These are phyloP conservation scores for Suncus etruscus DNA, from an alignment of 2,113 vertebrate species.

Conservation along the genomic window DNA sequence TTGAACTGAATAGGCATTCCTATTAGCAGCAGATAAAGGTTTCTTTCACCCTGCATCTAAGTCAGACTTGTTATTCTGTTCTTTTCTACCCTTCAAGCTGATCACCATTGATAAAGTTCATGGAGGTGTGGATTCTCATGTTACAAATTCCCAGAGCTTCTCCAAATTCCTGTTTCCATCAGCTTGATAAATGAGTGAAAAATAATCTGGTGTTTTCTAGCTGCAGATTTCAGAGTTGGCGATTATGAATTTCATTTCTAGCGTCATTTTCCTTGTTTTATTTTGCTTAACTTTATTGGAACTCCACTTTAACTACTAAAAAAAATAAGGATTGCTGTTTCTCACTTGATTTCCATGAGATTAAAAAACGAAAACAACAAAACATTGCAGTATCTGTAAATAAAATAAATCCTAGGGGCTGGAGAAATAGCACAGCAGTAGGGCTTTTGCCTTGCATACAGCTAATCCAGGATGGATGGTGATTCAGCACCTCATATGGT, in stretches of 20 bases:
- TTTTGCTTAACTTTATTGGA: constrained; percentile 33
- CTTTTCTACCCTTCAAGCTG: not conserved
- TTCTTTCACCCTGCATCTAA: too few relatives aligned
- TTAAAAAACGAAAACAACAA: too few relatives aligned
- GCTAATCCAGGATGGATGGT: too few relatives aligned
- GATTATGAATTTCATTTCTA: not conserved
- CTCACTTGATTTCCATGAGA: not conserved
- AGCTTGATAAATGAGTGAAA: not conserved
- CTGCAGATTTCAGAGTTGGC: constrained; percentile 29
- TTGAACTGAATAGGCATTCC: too few relatives aligned
- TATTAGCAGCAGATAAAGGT: too few relatives aligned
- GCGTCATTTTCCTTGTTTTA: constrained; percentile 36
- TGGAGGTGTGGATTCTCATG: not conserved
- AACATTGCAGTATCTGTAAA: constrained; percentile 15
- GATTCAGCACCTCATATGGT: too few relatives aligned
- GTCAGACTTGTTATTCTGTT: not conserved
- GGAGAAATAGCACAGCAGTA: too few relatives aligned
- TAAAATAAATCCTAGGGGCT: not conserved
- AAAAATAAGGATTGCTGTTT: constrained; percentile 23
- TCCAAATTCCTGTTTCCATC: too few relatives aligned
- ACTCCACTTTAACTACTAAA: constrained; percentile 13
- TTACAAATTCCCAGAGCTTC: not conserved
- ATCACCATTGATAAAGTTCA: not conserved
- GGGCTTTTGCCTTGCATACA: too few relatives aligned
- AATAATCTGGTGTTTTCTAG: not conserved